Evolutionary conservation across 2,888 invertebrate species (phyloP), one percentile per base, ranked within the genome.

Genomic region (Drosophila prolongata): DNA sequence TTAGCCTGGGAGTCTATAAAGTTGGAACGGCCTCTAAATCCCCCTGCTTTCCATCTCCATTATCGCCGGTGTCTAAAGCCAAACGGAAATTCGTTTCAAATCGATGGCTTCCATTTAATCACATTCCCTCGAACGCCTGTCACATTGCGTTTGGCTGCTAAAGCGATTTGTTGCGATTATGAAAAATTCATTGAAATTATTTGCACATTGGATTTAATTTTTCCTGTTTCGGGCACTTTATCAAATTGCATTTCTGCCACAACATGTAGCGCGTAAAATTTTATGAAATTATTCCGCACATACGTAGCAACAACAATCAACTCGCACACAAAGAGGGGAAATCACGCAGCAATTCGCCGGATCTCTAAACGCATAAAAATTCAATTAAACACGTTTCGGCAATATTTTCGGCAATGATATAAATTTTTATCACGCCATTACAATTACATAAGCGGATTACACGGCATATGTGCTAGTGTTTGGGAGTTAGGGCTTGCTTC

Each of bases 301-400:
- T 19, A 37, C 56, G 37, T 38, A 50, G 35, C 46, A 56, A 19
- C 27, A 53, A 46, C 44, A 44, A 44, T 14, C 38, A 34, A 34
- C 14, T 47, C 64, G 66, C 19, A 34, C 30, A 47, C 30, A 47
- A 34, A 47, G 47, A 47, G 47, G 47, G 47, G 27, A 78, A 75
- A 70, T 72, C 80, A 78, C 64, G 38, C 59, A 50, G 24, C 19
- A 35, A 35, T 37, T 19, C 19, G 38, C 42, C 43, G 54, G 40
- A 59, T 47, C 40, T 44, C 55, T 67, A 53, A 81, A 80, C 83
- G 80, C 86, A 85, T 85, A 88, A 86, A 88, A 85, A 88, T 88
- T 86, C 85, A 86, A 86, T 86, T 89, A 86, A 86, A 89, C 83
- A 84, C 88, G 88, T 84, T 82, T 82, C 78, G 61, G 76, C 83